Conservation (phyloP, 2,888 invertebrate genomes). For the Drosophila anomalata region DNA sequence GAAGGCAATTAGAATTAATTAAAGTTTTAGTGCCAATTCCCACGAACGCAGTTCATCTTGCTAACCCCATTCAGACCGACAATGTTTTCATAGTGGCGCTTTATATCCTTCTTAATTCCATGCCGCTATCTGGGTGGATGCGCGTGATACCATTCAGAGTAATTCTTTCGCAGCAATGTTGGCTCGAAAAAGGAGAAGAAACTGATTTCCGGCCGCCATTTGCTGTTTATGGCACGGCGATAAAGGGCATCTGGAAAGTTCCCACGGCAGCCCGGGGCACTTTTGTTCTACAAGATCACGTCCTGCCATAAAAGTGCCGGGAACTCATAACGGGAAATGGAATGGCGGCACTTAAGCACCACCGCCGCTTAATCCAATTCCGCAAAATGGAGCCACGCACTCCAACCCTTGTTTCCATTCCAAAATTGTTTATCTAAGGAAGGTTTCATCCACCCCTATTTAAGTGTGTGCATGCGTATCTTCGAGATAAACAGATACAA, state of each 20-base stretch:
- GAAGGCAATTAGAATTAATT: not conserved
- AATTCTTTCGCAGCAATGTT: constrained; percentile 19
- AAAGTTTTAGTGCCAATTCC: not conserved
- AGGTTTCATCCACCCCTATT: constrained; percentile 34
- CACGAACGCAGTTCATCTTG: not conserved
- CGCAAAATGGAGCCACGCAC: constrained; percentile 73
- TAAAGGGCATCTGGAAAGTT: constrained; percentile 56
- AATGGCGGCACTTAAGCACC: constrained; percentile 70
- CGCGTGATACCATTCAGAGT: constrained; percentile 56
- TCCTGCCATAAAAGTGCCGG: constrained; percentile 52
- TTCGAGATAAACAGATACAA: constrained; percentile 2
- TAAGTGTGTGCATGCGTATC: constrained; percentile 6
- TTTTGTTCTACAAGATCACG: constrained; percentile 72
- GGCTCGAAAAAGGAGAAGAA: not conserved
- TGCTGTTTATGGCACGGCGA: constrained; percentile 43
- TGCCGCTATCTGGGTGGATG: constrained; percentile 42
- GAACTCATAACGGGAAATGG: constrained; percentile 52
- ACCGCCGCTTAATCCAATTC: constrained; percentile 64
- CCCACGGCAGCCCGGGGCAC: constrained; percentile 56
- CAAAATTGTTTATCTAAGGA: constrained; percentile 20
- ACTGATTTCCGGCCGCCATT: constrained; percentile 62
- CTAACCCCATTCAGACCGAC: constrained; percentile 34
- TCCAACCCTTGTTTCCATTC: constrained; percentile 13
- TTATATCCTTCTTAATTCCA: constrained; percentile 60
- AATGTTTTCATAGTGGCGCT: constrained; percentile 53